Evolutionary conservation across 2,888 invertebrate species (phyloP).

Genomic region (Melinaea menophilus): DNA sequence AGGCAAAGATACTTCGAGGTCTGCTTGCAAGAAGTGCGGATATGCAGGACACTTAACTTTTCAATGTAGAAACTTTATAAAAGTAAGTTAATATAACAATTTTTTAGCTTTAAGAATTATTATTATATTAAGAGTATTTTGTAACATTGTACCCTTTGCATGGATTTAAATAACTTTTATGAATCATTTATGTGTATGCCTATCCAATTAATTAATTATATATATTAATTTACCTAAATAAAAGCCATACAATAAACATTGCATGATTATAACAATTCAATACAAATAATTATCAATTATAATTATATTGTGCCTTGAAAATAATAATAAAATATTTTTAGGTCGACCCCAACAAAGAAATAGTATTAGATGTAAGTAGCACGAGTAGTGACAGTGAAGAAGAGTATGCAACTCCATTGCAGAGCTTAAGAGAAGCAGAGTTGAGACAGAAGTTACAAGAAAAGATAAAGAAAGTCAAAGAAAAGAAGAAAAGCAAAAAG

Average conservation of each 20-base stretch:
- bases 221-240: too few species aligned
- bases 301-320: too few species aligned
- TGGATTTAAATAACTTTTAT: neutral
- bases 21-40: conserved; percentile 96
- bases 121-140: too few species aligned
- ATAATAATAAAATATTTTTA: conserved; percentile 34
- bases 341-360: conserved; percentile 95
- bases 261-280: too few species aligned
- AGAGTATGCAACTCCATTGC: conserved; percentile 90
- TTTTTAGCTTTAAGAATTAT: too few species aligned
- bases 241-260: too few species aligned
- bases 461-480: conserved; percentile 77
- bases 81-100: conserved; percentile 68
- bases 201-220: too few species aligned
- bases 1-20: conserved; percentile 86
- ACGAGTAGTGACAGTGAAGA: conserved; percentile 93
- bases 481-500: conserved; percentile 72
- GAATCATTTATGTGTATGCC: too few species aligned
- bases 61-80: conserved; percentile 96
- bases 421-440: conserved; percentile 87
- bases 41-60: conserved; percentile 97
- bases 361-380: conserved; percentile 94
- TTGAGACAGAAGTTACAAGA: conserved; percentile 83
- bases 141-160: neutral
- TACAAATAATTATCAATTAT: too few species aligned